Percentiles rank a stretch among this genome's conserved stretches.
These are phyloP conservation scores for Xenentodon cancila DNA, from an alignment of 2,797 vertebrate species.

Conservation along the genomic window DNA sequence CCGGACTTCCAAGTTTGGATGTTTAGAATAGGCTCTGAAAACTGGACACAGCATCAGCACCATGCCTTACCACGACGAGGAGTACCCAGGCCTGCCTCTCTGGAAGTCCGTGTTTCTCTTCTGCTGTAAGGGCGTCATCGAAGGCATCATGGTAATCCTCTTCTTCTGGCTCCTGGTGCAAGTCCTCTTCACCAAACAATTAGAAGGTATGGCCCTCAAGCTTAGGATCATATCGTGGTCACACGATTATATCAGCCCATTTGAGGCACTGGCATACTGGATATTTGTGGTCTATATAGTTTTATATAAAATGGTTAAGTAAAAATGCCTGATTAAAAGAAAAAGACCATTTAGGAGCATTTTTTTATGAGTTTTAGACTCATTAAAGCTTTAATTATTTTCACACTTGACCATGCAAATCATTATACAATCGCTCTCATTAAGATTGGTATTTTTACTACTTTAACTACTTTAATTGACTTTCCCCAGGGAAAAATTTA, in stretches of 20 bases:
- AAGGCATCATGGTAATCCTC: constrained; percentile 81
- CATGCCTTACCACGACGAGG: constrained; percentile 77
- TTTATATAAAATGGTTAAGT: too few species aligned
- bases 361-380: too few species aligned
- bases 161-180: constrained; percentile 85
- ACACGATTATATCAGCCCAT: too few species aligned
- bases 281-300: too few species aligned
- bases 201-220: constrained; percentile 73
- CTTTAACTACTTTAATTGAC: not conserved
- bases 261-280: not conserved
- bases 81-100: constrained; percentile 74
- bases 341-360: too few species aligned
- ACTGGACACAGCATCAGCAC: constrained; percentile 20
- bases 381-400: too few species aligned
- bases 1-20: constrained; percentile 22
- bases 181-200: constrained; percentile 82
- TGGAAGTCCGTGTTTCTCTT: constrained; percentile 82
- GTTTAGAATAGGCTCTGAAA: constrained; percentile 19
- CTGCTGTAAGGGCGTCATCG: constrained; percentile 84
- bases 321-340: too few species aligned
- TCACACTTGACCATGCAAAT: too few species aligned
- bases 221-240: not conserved
- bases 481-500: not conserved
- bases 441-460: constrained; percentile 1
- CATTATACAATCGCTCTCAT: not conserved